These are phyloP conservation scores for Coleophora deauratella DNA, from an alignment of 2,888 invertebrate species.

Conservation along the genomic window DNA sequence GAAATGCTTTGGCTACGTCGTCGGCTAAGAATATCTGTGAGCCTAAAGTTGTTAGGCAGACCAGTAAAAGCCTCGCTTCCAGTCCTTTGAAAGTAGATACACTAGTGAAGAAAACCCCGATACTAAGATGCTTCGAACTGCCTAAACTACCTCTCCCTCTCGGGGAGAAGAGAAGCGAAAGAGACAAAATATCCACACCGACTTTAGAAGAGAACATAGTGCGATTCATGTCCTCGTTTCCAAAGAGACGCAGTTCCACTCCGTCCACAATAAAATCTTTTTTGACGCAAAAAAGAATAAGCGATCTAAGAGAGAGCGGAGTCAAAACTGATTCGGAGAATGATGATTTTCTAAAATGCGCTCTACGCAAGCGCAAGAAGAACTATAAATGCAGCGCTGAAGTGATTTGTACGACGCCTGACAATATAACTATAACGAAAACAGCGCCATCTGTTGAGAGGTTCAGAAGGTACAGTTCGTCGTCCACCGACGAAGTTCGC, in stretches of 20 bases:
- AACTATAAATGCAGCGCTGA: conserved; percentile 6
- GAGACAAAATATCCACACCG: conserved; percentile 21
- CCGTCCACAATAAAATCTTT: conserved; percentile 29
- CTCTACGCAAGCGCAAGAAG: conserved; percentile 14
- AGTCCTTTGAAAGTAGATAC: conserved; percentile 40
- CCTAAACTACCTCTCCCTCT: conserved; percentile 29
- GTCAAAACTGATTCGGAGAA: conserved; percentile 55
- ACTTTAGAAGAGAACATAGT: conserved; percentile 41
- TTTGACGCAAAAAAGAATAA: conserved; percentile 32
- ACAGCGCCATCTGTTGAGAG: conserved; percentile 59
- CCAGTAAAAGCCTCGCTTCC: conserved; percentile 40
- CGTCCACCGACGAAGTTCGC: conserved; percentile 39
- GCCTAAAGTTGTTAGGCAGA: conserved; percentile 12
- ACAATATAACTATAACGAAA: conserved; percentile 52
- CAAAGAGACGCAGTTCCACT: conserved; percentile 51
- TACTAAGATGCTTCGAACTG: conserved; percentile 44
- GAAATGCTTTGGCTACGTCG: conserved; percentile 26
- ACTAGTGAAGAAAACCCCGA: conserved; percentile 26
- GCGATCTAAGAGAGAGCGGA: conserved; percentile 39
- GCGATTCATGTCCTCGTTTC: conserved; percentile 34
- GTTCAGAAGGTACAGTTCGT: conserved; percentile 39
- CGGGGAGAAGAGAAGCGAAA: conserved; percentile 23
- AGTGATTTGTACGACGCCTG: conserved; percentile 40
- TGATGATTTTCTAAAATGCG: conserved; percentile 27
- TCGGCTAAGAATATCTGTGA: conserved; percentile 22